Evolutionary conservation across 2,797 vertebrate species (phyloP), one percentile per base, ranked within the genome.

Genomic region (Gadopsis bispinosus): DNA sequence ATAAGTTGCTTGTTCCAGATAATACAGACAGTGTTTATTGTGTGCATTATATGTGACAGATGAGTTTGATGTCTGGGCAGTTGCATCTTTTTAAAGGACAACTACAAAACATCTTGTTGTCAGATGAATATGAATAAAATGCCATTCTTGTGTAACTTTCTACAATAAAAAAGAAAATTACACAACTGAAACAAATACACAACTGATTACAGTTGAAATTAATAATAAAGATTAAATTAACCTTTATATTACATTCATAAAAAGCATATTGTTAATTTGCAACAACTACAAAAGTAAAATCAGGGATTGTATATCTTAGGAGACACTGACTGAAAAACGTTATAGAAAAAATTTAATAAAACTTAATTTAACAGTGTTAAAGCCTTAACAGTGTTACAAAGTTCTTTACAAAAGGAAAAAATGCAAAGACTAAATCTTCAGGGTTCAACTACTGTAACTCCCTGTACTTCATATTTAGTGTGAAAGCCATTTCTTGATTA

Each of bases 381-480:
- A 48, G 13, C 65, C 5, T 50, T 19, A 37, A 31, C 4, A 50
- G 0, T 48, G 19, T 69, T 43, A 5, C 1, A 41, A 20, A 31
- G 20, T 47, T 56, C 26, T 59, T 63, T 22, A 48, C 17, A 70
- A 37, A 53, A 51, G 69, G 20, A 74, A 66, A 78, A 48, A 1
- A 73, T 19, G 10, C n/a, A 41, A 61, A 75, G 54, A 53, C 9
- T 61, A 10, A 2, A 70, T 35, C 13, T 59, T 56, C 12, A 76
- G 20, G 6, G 16, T 68, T 43, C 4, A 61, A 85, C 41, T 35
- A 53, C 48, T 69, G 7, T 51, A 50, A 58, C 35, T 79, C 22
- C 41, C 13, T 58, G 62, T 20, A 37, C 20, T 83, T 83, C 56
- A 74, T 79, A 83, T 88, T 73, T 80, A 82, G 47, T 77, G 61